phyloP scores from a whole-genome alignment of 1,140 invertebrate species.

The Lasioglossum baleicum region DNA sequence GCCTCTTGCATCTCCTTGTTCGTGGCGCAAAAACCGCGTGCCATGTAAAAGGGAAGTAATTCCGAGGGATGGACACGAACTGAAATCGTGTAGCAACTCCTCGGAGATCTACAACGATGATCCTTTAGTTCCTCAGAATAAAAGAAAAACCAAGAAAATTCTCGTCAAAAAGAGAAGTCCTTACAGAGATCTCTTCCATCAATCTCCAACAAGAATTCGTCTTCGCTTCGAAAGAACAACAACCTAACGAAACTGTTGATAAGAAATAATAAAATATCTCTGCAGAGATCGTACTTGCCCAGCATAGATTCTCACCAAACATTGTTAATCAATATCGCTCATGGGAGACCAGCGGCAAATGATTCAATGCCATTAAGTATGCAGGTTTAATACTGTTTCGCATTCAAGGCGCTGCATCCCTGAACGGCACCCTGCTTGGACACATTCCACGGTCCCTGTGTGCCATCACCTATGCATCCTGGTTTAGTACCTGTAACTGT shows the following conservation, averaged over 20 bases:
- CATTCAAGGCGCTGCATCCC: constrained; percentile 36
- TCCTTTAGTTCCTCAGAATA: no score
- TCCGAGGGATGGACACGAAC: constrained; percentile 15
- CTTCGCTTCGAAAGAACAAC: no score
- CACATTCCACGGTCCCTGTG: background rate
- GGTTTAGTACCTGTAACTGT: constrained; percentile 15
- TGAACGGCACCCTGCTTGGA: constrained; percentile 32
- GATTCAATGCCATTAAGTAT: constrained; percentile 40
- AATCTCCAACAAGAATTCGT: no score
- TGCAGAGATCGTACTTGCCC: no score
- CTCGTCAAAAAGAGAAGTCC: no score
- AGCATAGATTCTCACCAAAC: no score
- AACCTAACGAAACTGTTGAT: no score
- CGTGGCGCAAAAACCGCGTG: constrained; percentile 54
- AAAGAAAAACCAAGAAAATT: no score
- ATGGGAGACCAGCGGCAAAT: background rate
- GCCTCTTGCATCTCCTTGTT: constrained; percentile 56
- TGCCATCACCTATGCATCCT: background rate
- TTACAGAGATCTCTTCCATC: no score
- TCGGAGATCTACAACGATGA: background rate
- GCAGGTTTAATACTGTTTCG: constrained; percentile 43
- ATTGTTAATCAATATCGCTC: background rate
- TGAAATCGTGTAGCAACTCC: background rate
- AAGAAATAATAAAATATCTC: no score
- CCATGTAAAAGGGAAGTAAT: constrained; percentile 47